Base-by-base conservation (phyloP, 2,888 invertebrate species). In the Amorpha juglandis region DNA sequence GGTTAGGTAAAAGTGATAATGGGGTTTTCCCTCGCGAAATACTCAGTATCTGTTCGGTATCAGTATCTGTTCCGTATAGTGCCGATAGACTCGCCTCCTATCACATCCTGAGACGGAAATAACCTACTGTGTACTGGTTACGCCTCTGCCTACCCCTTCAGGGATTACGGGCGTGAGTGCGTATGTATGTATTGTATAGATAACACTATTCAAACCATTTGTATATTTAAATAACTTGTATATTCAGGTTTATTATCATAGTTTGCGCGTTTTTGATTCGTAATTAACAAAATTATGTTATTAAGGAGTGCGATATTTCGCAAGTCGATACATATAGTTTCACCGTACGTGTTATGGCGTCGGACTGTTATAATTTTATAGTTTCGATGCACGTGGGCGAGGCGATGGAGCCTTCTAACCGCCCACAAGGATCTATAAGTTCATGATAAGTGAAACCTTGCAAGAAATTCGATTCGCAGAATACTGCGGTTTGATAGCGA, bases 371-470 rank as follows among this genome's bases (percentile, higher is more conserved):
- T 48, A 47, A 65, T 35, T 70, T 35, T 70, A 74, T 69, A 67
- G 70, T 69, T 73, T 71, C 64, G 66, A 64, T 70, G 48, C 64
- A 68, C 72, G 73, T 74, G 73, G 74, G 74, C 67, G 67, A 70
- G 74, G 74, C 68, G 67, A 70, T 68, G 68, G 50, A 62, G 63
- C 69, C 50, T 68, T 67, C 67, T 45, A 63, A 21, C 68, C 69
- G 67, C 72, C 69, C 65, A 75, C 71, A 64, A 38, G 35, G 63
- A 48, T 65, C 68, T 63, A 48, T 62, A 69, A 69, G 42, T 66
- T 71, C 69, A 72, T 73, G 42, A 66, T 47, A 47, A 38, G 33
- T 38, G 48, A 63, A 63, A 63, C 50, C 58, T 16, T 11, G 48
- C 21, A 67, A 70, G 63, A 63, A 55, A 67, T 67, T 66, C 47